Base-by-base conservation (phyloP, 2,888 invertebrate genomes). In the Drosophila siamana region DNA sequence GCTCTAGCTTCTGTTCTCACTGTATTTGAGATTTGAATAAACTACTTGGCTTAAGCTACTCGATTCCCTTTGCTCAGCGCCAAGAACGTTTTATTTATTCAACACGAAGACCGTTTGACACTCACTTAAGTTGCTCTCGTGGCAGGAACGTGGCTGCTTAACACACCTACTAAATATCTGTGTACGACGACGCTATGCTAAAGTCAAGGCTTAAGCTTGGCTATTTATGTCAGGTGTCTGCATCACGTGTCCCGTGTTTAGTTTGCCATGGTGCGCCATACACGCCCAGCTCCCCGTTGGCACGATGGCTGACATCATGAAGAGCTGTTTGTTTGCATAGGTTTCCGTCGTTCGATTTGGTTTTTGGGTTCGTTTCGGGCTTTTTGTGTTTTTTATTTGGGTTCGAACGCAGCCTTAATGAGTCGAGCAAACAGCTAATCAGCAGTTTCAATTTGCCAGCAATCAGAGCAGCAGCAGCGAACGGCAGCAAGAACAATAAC, bases 211-310 rank as follows among this genome's bases (percentile, higher is more conserved):
- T 55, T 59, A 47, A 52, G 36, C 11, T 19, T 9, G 43, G 44
- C 62, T 73, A 41, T 73, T 55, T 64, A 46, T 64, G 47, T 22
- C 43, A 63, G 57, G 72, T 72, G 73, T 65, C 40, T 62, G 55
- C 54, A 56, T 41, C 69, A 76, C 69, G 78, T 69, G 51, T 41
- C 28, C 24, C 8, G 16, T 69, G 16, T 69, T 43, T 50, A 57
- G 44, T 57, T 70, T 33, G 24, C 59, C 72, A 71, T 44, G 19
- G 43, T 28, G 22, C 36, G 9, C 16, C 7, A n/a, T n/a, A n/a
- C 47, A n/a, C 22, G 30, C n/a, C 38, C 13, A 16, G 22, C 46
- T 22, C 16, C 19, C 30, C 11, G 9, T 9, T 9, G 28, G 11
- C 19, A 19, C 7, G 28, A 33, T 41, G 3, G 52, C 54, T 50